Base-by-base conservation (phyloP, 2,888 invertebrate genomes). In the Neria commutata region DNA sequence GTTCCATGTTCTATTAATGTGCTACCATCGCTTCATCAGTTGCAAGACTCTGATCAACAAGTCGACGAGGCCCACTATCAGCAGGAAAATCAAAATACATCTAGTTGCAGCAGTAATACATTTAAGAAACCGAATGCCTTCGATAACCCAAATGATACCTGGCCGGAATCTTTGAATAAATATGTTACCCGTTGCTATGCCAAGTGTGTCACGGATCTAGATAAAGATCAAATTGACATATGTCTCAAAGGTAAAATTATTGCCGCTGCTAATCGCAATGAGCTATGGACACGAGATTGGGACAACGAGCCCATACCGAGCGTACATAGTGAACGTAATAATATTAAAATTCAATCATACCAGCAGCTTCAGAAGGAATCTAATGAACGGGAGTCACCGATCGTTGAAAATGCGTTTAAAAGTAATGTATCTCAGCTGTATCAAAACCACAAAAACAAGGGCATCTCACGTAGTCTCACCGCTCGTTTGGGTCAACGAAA, bases 201-300 rank as follows among this genome's bases (percentile, higher is more conserved):
- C 48, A 93, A 94, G 81, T 96, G 95, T 76, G 88, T 89, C 73
- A 91, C 93, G 14, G 88, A 88, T 61, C 88, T 93, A 69, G 96
- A 98, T 79, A 92, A 94, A 79, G 95, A 97, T 84, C 91, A 94
- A 83, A 94, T 98, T 60, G 95, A 97, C 80, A 92, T 94, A 66
- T 93, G 94, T 73, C 85, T 99, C 58, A 96, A 96, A 82, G 95
- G 95, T 37, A 93, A 96, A 83, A 91, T 98, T 63, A 95, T 94
- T 54, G 89, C 91, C 58, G 92, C 96, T 16, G 93, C 95, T 48
- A 91, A 91, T 75, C 91, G 91, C 72, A 94, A 94, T 63, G 91
- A 92, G 67, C 86, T 95, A 46, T 91, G 91, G 88, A 89, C 90
- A 1, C 92, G 94, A 76, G 94, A 98, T 83, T 99, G 99, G 99